These are phyloP conservation scores for Lophius piscatorius DNA, from an alignment of 2,113 vertebrate species.

Conservation along the genomic window DNA sequence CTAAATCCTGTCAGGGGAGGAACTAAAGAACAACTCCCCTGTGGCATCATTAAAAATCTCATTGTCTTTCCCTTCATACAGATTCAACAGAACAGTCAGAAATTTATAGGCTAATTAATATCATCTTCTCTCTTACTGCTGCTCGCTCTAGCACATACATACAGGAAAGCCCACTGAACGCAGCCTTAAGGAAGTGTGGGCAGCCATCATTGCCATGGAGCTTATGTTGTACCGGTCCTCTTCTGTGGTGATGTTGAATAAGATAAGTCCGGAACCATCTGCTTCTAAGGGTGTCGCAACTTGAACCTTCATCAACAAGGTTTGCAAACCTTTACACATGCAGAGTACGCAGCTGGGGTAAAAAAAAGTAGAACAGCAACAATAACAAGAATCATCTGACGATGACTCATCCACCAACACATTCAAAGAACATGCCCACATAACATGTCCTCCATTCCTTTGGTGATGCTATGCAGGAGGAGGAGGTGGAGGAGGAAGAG, in stretches of 20 bases:
- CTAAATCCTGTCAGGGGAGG: slow-evolving; percentile 38
- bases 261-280: slow-evolving; percentile 47
- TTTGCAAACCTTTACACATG: slow-evolving; percentile 35
- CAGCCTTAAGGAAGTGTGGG: slow-evolving; percentile 79
- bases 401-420: no score
- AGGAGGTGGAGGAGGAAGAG: no score
- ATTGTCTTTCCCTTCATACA: slow-evolving; percentile 38
- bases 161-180: slow-evolving; percentile 22
- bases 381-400: no score
- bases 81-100: slow-evolving; percentile 51
- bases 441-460: no score
- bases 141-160: neutral
- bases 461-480: no score
- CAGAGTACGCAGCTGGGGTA: neutral
- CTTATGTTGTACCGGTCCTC: slow-evolving; percentile 58
- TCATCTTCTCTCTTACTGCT: slow-evolving; percentile 30
- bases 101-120: slow-evolving; percentile 72
- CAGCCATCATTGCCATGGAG: slow-evolving; percentile 75
- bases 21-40: slow-evolving; percentile 40
- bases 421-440: no score
- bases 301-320: slow-evolving; percentile 38
- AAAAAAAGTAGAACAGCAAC: no score
- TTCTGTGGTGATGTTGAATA: slow-evolving; percentile 59
- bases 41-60: slow-evolving; percentile 66
- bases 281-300: slow-evolving; percentile 63